Base-by-base conservation (phyloP, 2,797 vertebrate genomes). In the Eospalax fontanierii region DNA sequence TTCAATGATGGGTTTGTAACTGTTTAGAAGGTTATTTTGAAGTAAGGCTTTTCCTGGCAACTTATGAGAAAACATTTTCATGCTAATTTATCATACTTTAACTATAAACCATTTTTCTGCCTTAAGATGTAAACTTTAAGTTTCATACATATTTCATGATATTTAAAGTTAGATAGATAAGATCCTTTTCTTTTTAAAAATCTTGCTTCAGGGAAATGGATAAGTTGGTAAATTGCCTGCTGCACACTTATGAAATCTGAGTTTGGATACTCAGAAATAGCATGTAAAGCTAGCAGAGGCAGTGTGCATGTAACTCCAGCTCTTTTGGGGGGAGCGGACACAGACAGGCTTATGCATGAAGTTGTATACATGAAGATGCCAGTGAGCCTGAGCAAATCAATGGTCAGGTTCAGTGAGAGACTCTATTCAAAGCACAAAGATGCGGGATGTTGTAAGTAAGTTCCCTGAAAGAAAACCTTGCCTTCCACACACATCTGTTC, bases 21-120 rank as follows among this genome's bases (percentile, higher is more conserved):
- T 70, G 1, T 87, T 85, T 82, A 73, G 3, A 76, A 89, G 75
- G 5, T 22, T 92, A 88, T 65, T 86, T 95, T 86, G 16, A 95
- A 75, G 90, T 65, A 65, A 46, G 46, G 6, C 30, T 24, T 65
- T 1, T 73, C 84, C 81, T 66, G 24, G 0, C 4, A 89, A 82
- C 70, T 82, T 38, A 54, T 92, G 38, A 50, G 40, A 86, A 66
- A 82, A 54, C 12, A 81, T 38, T 38, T 89, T 89, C 38, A 87
- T 63, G 22, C 6, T n/a, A 50, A 78, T 35, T 79, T 88, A 90
- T 46, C 91, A 84, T 22, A 87, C 33, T 35, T 94, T 26, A 85
- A 15, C 33, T 59, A 50, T 22, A 43, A 78, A 2, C 30, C 10
- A 1, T 33, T 87, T 74, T 73, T 94, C 21, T 94, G 21, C 19